A percentile compares a stretch with the other conserved stretches of the same genome.
These are phyloP conservation scores for Spongilla lacustris DNA, from an alignment of 37 sponge, comb jelly and placozoan species.

Conservation along the genomic window DNA sequence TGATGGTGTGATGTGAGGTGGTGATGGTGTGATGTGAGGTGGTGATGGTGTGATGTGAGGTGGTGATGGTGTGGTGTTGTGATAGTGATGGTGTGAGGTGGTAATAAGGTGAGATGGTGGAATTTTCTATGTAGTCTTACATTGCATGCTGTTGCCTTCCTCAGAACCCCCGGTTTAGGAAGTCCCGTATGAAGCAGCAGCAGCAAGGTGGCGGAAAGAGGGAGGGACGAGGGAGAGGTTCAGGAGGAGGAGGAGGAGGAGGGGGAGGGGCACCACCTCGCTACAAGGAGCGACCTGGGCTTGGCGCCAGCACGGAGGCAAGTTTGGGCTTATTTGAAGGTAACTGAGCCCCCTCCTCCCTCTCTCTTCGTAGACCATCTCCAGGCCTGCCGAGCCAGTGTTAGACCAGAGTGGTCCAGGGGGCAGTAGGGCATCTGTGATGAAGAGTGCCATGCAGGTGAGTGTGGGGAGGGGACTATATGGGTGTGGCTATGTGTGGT, in stretches of 20 bases:
- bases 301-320: slow-evolving; percentile 65
- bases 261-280: background rate
- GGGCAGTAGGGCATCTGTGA: slow-evolving; percentile 20
- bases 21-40: background rate
- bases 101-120: background rate
- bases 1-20: too few species aligned
- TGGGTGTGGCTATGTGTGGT: background rate
- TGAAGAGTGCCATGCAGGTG: slow-evolving; percentile 19
- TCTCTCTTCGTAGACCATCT: slow-evolving; percentile 2
- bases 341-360: background rate
- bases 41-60: background rate
- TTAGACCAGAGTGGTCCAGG: slow-evolving; percentile 19
- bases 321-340: background rate
- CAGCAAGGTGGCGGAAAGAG: slow-evolving; percentile 30
- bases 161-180: slow-evolving; percentile 76
- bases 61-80: slow-evolving; percentile 13
- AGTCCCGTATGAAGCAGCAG: slow-evolving; percentile 37
- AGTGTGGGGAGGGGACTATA: background rate
- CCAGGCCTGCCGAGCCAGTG: background rate
- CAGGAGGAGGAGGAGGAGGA: slow-evolving; percentile 29
- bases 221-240: slow-evolving; percentile 27
- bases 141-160: background rate
- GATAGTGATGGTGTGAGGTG: background rate
- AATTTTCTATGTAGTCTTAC: background rate
- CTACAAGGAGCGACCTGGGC: slow-evolving; percentile 67